Evolutionary conservation across 2,888 invertebrate genomes (phyloP).

Genomic region (Netelia fuscicornis): DNA sequence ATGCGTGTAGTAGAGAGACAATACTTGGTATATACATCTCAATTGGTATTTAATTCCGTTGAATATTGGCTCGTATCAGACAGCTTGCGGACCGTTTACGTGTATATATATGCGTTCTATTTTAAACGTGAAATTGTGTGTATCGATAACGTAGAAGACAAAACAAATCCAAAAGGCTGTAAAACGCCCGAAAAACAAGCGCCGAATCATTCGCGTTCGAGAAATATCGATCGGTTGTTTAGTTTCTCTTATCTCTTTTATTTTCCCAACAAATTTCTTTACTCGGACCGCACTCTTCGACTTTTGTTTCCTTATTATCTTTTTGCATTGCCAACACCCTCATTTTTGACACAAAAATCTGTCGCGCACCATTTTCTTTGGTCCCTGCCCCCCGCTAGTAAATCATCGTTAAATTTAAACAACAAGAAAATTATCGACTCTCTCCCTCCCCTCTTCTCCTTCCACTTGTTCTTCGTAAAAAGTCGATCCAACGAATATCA

Average conservation of each 20-base stretch:
- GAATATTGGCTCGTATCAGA: constrained; percentile 42
- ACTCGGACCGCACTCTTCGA: constrained; percentile 28
- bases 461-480: too few relatives aligned
- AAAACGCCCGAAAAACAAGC: constrained; percentile 31
- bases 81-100: constrained; percentile 45
- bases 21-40: constrained; percentile 28
- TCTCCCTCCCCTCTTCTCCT: too few relatives aligned
- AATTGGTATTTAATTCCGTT: constrained; percentile 13
- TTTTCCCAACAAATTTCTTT: neutral
- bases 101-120: neutral
- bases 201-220: neutral
- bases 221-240: neutral
- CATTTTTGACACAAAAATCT: constrained; percentile 45
- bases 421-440: too few relatives aligned
- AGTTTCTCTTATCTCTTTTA: neutral
- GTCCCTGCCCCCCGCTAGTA: neutral
- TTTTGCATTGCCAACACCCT: constrained; percentile 38
- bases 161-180: constrained; percentile 18
- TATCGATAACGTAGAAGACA: constrained; percentile 1
- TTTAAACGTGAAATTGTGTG: constrained; percentile 1
- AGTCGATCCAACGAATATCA: too few relatives aligned
- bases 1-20: constrained; percentile 16
- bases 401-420: neutral
- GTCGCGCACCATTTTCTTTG: constrained; percentile 9
- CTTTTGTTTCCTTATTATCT: constrained; percentile 16